These are phyloP conservation scores for Pachypeltis micranthus DNA, from an alignment of 1,140 invertebrate species.

Conservation along the genomic window DNA sequence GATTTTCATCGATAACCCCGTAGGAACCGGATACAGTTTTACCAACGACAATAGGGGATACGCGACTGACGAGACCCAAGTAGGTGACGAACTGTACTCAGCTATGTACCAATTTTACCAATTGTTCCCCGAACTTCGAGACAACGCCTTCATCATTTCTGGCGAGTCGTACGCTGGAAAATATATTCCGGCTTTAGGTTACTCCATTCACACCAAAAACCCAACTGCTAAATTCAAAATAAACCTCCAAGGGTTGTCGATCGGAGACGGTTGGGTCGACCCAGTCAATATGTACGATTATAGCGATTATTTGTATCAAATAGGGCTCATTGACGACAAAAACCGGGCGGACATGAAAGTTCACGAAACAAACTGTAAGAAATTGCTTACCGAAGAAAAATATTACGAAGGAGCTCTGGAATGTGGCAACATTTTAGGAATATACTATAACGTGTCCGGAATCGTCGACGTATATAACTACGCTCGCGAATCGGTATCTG, in stretches of 20 bases:
- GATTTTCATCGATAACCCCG: slow-evolving; percentile 37
- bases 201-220: slow-evolving; percentile 36
- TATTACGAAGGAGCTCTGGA: not conserved
- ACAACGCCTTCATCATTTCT: slow-evolving; percentile 29
- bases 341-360: slow-evolving; percentile 18
- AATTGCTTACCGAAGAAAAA: not conserved
- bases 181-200: slow-evolving; percentile 40
- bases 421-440: not conserved
- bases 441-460: not conserved
- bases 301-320: slow-evolving; percentile 49
- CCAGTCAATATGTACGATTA: slow-evolving; percentile 49
- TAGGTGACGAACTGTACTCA: slow-evolving; percentile 51
- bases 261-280: slow-evolving; percentile 55
- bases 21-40: slow-evolving; percentile 64
- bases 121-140: slow-evolving; percentile 36
- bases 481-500: not conserved
- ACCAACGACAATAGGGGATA: slow-evolving; percentile 53
- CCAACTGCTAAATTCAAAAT: slow-evolving; percentile 26
- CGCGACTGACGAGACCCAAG: slow-evolving; percentile 49
- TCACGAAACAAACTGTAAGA: not conserved
- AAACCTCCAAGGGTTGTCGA: slow-evolving; percentile 39
- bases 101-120: slow-evolving; percentile 58
- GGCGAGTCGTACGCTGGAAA: slow-evolving; percentile 47
- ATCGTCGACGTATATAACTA: not conserved
- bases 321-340: slow-evolving; percentile 49